phyloP scores from a whole-genome alignment of 2,888 invertebrate genomes.

The Sicus ferrugineus region DNA sequence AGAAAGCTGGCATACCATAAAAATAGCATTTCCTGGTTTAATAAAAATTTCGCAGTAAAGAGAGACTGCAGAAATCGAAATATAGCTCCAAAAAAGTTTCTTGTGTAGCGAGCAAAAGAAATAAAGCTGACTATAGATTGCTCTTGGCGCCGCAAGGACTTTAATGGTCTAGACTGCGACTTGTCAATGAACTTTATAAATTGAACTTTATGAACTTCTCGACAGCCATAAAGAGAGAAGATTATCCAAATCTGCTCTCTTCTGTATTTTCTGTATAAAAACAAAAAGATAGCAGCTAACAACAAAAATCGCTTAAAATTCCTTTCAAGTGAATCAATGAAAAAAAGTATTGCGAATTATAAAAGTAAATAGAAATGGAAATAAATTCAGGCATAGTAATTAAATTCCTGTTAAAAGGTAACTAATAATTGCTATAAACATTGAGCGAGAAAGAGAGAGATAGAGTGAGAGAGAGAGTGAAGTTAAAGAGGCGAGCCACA shows the following conservation, averaged over 20 bases:
- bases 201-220: no score
- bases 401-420: no score
- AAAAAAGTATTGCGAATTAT: not conserved
- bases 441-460: not conserved
- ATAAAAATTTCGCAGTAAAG: not conserved
- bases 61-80: not conserved
- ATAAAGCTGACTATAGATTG: not conserved
- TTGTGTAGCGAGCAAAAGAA: not conserved
- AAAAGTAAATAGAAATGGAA: not conserved
- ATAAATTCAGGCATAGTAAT: no score
- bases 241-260: no score
- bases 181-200: constrained; percentile 5
- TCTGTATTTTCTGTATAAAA: no score
- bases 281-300: not conserved
- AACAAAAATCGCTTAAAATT: not conserved
- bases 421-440: no score
- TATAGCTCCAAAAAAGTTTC: not conserved
- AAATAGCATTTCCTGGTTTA: not conserved
- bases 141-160: not conserved
- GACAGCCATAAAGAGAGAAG: no score
- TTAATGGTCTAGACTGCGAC: constrained; percentile 13
- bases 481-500: not conserved
- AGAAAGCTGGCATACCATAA: not conserved
- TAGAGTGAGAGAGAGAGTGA: not conserved
- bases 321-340: not conserved